Evolutionary conservation across 2,113 vertebrate genomes (phyloP), one percentile per base, ranked within the genome.

Genomic region (Illadopsis cleaveri): DNA sequence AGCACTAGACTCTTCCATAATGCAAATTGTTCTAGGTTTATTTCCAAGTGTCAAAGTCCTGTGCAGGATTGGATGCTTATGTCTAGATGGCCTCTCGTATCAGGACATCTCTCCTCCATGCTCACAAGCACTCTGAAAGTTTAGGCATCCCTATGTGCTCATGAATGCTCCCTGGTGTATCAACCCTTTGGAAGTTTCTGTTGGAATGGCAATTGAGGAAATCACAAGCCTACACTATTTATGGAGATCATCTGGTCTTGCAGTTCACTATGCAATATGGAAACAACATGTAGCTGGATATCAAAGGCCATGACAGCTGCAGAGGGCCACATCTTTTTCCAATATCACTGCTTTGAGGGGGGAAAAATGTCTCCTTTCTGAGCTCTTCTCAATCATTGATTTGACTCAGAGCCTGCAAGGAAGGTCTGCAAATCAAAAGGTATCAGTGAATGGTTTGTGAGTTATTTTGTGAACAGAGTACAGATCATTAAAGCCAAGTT

Each of bases 301-400:
- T 94, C 85, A 96, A 97, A 97, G 82, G 89, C 93, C 94, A 84
- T 93, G 89, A 91, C 61, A 94, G 53, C 78, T 93, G 73, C 57
- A 80, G 45, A 95, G 44, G 66, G 66, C 90, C 90, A 95, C 93
- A 93, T 92, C 68, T 97, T 96, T 96, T 96, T 97, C 76, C 64
- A 95, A 97, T 94, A 96, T 85, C 82, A 60, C 19, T 92, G 53
- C 88, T 96, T 69, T 90, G 70, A 79, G 82, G 15, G 17, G 12
- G 21, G 1, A 5, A 27, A 80, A 89, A 86, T 7, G 17, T 82
- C 93, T 93, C 66, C 54, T 93, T 90, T 92, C 70, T 86, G 69
- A 86, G 90, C 54, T 94, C 70, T 93, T 93, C 89, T 90, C 19
- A 6, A 94, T 93, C 88, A 89, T 44, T 92, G 70, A 92, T 96